Conservation (phyloP, 2,113 vertebrate species). For the Microtus pennsylvanicus region DNA sequence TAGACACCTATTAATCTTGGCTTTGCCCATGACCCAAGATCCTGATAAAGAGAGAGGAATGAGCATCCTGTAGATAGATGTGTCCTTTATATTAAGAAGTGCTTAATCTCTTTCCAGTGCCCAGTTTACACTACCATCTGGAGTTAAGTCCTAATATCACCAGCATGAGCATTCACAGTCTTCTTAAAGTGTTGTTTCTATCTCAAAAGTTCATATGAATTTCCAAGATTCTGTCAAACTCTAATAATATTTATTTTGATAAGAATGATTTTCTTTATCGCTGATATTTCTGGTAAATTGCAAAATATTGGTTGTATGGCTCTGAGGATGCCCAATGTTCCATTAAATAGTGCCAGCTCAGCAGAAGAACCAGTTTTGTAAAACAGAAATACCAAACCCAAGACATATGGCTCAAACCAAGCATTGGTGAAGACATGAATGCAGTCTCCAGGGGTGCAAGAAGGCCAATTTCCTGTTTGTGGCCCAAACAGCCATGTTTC, state of each 20-base stretch:
- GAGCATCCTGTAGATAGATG: not conserved
- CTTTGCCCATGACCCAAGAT: not conserved
- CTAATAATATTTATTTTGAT: not conserved
- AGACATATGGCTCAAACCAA: not conserved
- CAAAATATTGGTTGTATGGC: accelerated
- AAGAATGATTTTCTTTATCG: not conserved
- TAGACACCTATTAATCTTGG: not conserved
- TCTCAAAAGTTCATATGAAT: not conserved
- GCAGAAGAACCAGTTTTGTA: not conserved
- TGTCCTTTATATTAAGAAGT: not conserved
- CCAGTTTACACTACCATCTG: not conserved
- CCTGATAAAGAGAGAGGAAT: not conserved
- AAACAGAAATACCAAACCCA: not conserved
- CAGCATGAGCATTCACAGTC: not conserved
- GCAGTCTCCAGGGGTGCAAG: not conserved
- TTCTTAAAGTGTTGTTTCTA: not conserved
- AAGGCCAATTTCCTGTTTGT: not conserved
- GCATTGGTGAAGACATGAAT: not conserved
- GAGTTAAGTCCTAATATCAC: not conserved
- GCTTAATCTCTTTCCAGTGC: accelerated
- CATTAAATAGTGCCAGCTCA: not conserved
- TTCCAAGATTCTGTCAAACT: not conserved
- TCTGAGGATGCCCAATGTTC: not conserved
- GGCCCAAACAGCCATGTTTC: not conserved
- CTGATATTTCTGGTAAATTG: not conserved